Conservation (phyloP, 2,888 invertebrate genomes). For the Masnerella sp. region DNA sequence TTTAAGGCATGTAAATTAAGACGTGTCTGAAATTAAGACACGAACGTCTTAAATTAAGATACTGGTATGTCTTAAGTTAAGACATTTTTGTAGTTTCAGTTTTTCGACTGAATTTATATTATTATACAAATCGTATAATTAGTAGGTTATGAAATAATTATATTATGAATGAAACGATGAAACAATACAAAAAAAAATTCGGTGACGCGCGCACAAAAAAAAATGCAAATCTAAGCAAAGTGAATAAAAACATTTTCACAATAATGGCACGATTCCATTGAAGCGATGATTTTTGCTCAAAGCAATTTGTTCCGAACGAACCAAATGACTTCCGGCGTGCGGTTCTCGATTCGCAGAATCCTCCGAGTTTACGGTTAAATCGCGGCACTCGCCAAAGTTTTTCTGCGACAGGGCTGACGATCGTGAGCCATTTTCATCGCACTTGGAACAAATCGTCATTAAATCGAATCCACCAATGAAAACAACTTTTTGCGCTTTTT, state of each 20-base stretch:
- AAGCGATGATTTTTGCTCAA: conserved; percentile 62
- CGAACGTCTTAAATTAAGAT: too few species aligned
- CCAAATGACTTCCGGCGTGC: conserved; percentile 62
- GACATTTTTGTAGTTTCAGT: too few species aligned
- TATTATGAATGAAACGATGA: too few species aligned
- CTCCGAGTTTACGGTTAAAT: too few species aligned
- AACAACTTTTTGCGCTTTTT: conserved; percentile 42
- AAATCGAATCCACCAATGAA: conserved; percentile 37
- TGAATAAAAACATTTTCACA: conserved; percentile 59
- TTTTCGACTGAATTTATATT: too few species aligned
- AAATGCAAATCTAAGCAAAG: conserved; percentile 60
- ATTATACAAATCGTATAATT: too few species aligned
- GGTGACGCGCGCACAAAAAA: too few species aligned
- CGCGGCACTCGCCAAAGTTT: conserved; percentile 60
- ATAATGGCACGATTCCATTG: conserved; percentile 61
- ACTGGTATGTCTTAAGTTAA: too few species aligned
- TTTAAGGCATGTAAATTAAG: too few species aligned
- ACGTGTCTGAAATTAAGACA: too few species aligned
- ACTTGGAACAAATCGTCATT: conserved; percentile 56
- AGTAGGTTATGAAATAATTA: too few species aligned
- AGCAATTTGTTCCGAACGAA: conserved; percentile 62
- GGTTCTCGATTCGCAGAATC: conserved; percentile 61
- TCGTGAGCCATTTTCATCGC: conserved; percentile 56
- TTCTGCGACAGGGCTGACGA: conserved; percentile 47
- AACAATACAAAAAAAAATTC: too few species aligned